A percentile compares a stretch with the other conserved stretches of the same genome.
Evolutionary conservation across 2,113 vertebrate species (phyloP).

Genomic region (Urocynchramus pylzowi): DNA sequence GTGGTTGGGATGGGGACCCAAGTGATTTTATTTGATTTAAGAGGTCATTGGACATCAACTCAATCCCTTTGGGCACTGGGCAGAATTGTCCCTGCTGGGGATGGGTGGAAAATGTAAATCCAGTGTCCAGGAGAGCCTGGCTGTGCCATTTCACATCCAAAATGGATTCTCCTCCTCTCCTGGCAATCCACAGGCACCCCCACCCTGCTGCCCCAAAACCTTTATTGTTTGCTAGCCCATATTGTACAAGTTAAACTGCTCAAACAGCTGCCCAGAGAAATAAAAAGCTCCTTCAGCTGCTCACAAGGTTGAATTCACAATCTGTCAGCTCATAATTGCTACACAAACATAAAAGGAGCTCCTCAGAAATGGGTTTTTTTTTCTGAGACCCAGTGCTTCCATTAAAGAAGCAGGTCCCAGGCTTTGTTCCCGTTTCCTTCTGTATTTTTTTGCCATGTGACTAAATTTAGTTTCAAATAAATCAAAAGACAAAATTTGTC

Average conservation of each 20-base stretch:
- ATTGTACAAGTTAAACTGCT: rapidly evolving
- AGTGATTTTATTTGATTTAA: neutral
- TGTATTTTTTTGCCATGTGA: rapidly evolving
- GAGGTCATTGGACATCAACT: neutral
- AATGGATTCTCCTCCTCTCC: neutral
- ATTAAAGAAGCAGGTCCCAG: neutral
- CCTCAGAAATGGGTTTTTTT: neutral
- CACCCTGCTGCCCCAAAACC: neutral
- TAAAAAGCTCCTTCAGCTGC: neutral
- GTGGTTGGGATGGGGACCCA: neutral
- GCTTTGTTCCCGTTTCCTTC: neutral
- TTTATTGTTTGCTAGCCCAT: rapidly evolving
- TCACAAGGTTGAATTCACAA: neutral
- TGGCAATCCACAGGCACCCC: rapidly evolving
- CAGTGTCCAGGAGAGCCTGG: neutral
- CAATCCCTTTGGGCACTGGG: neutral
- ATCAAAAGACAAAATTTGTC: neutral
- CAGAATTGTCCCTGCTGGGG: neutral
- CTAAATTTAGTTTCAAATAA: neutral
- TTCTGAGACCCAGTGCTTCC: neutral
- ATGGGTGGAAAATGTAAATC: neutral
- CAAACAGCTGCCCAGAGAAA: neutral
- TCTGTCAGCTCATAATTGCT: neutral
- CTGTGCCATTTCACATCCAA: neutral
- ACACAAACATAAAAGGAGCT: neutral